Evolutionary conservation across 2,888 invertebrate species (phyloP).

Genomic region (Caenorhabditis becei): DNA sequence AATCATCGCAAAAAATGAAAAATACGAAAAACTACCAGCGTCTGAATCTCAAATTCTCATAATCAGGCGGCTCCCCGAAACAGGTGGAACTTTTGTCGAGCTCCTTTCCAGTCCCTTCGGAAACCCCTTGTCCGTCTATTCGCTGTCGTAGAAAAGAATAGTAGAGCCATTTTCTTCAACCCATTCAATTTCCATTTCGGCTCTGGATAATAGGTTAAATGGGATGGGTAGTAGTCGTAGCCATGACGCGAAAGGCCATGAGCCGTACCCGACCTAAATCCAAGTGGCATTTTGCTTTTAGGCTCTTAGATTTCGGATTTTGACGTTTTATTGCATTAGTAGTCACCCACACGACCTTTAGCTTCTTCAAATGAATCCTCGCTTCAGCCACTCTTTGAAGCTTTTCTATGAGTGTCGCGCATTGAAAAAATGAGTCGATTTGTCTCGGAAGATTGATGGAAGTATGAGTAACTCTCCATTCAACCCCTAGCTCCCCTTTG

Average conservation of each 20-base stretch:
- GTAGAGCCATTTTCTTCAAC: background rate
- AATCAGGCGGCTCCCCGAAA: too few species aligned
- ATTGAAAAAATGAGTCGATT: constrained; percentile 3
- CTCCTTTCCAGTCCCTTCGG: too few species aligned
- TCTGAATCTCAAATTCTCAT: background rate
- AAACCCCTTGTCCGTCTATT: background rate
- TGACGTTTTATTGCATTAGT: too few species aligned
- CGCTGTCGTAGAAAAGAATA: background rate
- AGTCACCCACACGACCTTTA: too few species aligned
- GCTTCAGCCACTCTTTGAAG: too few species aligned
- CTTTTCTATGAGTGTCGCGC: background rate
- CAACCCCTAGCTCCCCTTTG: background rate
- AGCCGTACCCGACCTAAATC: background rate
- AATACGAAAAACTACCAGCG: background rate
- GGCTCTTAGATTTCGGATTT: too few species aligned
- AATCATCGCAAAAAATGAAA: background rate
- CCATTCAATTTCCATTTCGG: background rate
- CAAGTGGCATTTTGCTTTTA: background rate
- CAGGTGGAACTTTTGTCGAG: too few species aligned
- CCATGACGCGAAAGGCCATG: background rate
- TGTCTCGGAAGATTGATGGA: background rate
- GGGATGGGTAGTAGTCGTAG: background rate
- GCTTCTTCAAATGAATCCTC: background rate
- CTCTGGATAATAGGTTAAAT: background rate
- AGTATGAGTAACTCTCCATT: background rate